Conservation (phyloP, 2,888 invertebrate genomes). For the Belgica antarctica region DNA sequence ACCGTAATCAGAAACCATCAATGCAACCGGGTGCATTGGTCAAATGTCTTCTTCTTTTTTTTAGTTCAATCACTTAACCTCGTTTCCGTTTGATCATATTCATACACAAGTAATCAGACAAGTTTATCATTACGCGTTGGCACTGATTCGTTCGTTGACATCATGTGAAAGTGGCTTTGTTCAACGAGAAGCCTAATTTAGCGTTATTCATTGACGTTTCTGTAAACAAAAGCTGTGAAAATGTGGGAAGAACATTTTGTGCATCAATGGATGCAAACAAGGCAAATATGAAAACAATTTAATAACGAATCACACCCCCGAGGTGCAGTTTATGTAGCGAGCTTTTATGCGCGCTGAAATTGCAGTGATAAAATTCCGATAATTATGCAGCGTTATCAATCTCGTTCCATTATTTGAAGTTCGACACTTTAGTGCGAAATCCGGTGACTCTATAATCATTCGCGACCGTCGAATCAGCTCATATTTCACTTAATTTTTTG, state of each 20-base stretch:
- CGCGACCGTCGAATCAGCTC: not conserved
- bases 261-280: constrained; percentile 30
- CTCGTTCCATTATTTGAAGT: not conserved
- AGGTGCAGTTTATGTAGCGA: not conserved
- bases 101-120: too few relatives aligned
- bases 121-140: too few relatives aligned
- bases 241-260: constrained; percentile 28
- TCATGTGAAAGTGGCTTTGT: too few relatives aligned
- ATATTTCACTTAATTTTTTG: constrained; percentile 22
- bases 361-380: not conserved
- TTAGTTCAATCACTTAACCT: too few relatives aligned
- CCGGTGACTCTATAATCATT: constrained; percentile 5
- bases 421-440: not conserved
- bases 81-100: too few relatives aligned
- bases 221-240: too few relatives aligned
- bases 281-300: constrained; percentile 33
- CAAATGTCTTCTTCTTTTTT: too few relatives aligned
- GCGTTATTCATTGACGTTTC: too few relatives aligned
- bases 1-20: too few relatives aligned
- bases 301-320: constrained; percentile 15
- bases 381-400: not conserved
- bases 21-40: too few relatives aligned
- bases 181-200: too few relatives aligned
- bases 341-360: not conserved
- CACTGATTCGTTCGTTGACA: too few relatives aligned